These are phyloP conservation scores for Erpetoichthys calabaricus DNA, from an alignment of 2,797 vertebrate genomes.

Conservation along the genomic window DNA sequence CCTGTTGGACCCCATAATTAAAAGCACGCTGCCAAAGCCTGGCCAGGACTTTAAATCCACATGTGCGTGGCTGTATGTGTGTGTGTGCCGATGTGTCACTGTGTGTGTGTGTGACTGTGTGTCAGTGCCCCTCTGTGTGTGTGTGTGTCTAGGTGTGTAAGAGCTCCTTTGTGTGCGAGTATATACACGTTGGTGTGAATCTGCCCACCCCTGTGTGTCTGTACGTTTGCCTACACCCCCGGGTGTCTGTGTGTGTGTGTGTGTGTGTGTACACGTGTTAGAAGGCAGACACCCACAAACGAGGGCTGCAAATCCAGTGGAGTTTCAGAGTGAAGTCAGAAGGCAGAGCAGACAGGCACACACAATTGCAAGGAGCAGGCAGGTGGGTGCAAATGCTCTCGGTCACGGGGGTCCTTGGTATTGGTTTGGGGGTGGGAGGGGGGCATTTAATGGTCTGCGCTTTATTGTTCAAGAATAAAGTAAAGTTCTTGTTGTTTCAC, in stretches of 20 bases:
- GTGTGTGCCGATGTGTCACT: no score
- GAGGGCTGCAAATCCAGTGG: background rate
- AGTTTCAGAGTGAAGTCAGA: slow-evolving; percentile 1
- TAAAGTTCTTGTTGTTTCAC: no score
- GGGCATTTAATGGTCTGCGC: no score
- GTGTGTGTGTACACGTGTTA: slow-evolving; percentile 3
- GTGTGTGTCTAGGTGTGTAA: slow-evolving; percentile 15
- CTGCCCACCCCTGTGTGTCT: background rate
- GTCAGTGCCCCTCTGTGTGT: slow-evolving; percentile 1
- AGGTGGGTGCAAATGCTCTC: no score
- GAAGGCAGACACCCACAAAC: background rate
- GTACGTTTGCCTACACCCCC: background rate
- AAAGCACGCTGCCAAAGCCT: slow-evolving; percentile 14
- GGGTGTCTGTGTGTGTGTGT: background rate
- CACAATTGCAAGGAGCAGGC: background rate
- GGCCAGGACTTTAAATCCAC: slow-evolving; percentile 3
- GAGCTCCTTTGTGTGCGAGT: slow-evolving; percentile 10
- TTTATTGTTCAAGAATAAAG: no score
- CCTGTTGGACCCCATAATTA: background rate
- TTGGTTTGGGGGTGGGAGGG: no score
- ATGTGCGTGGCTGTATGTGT: background rate
- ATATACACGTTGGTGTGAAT: no score
- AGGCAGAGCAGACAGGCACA: background rate
- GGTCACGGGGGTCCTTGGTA: no score
- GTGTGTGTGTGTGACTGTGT: slow-evolving; percentile 1